phyloP scores from a whole-genome alignment of 2,888 invertebrate species.

The Gandaritis pyraliata region DNA sequence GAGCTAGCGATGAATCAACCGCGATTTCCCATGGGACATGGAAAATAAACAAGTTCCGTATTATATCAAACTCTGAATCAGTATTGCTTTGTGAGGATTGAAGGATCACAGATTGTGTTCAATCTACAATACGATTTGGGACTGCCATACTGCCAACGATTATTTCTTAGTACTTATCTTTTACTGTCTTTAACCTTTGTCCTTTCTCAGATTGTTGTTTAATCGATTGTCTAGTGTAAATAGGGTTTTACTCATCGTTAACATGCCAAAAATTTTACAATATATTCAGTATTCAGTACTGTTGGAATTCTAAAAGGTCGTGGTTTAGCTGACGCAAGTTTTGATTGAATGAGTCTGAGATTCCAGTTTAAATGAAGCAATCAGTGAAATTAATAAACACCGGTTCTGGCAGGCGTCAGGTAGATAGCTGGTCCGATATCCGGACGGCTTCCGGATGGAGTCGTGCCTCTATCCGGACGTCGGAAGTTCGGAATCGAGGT shows the following conservation, averaged over 20 bases:
- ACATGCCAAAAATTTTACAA: too few relatives aligned
- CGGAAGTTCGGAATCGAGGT: slow-evolving; percentile 45
- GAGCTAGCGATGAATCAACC: slow-evolving; percentile 39
- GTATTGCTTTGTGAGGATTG: slow-evolving; percentile 5
- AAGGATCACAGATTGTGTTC: background rate
- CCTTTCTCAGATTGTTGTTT: too few relatives aligned
- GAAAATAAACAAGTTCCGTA: slow-evolving; percentile 25
- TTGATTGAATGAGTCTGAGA: slow-evolving; percentile 5
- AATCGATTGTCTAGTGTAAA: too few relatives aligned
- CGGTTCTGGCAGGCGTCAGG: slow-evolving; percentile 42
- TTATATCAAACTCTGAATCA: slow-evolving; percentile 20
- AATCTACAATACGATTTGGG: too few relatives aligned
- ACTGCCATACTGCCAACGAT: too few relatives aligned
- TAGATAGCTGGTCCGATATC: slow-evolving; percentile 54
- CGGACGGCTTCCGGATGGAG: slow-evolving; percentile 46
- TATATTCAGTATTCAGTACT: too few relatives aligned
- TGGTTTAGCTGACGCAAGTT: background rate
- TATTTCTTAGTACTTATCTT: too few relatives aligned
- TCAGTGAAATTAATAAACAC: slow-evolving; percentile 33
- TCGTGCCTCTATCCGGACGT: slow-evolving; percentile 47
- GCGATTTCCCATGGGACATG: slow-evolving; percentile 34
- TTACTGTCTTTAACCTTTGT: too few relatives aligned
- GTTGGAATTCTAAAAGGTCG: background rate
- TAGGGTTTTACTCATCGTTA: too few relatives aligned
- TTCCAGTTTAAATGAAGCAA: slow-evolving; percentile 19